Base-by-base conservation (phyloP, 1,140 invertebrate species). In the Brachionus sp. region DNA sequence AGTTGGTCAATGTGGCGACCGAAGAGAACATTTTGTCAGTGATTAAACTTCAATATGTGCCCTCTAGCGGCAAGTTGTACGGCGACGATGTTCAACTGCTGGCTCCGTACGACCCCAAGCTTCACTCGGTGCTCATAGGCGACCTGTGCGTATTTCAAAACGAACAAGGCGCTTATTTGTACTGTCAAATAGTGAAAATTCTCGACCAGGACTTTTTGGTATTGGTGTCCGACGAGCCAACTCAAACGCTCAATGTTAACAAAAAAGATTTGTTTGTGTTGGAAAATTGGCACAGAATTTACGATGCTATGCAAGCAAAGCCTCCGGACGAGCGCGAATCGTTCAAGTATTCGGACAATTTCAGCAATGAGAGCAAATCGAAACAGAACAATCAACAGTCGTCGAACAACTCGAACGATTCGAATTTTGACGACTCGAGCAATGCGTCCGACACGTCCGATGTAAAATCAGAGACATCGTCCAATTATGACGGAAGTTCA, bases 21-120 rank as follows among this genome's bases (percentile, higher is more conserved):
- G 82, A 83, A 53, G 82, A 83, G 23, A 83, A 83, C 50, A 83
- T 83, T 73, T 44, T 83, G 62, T 75, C 82, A 7, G 62, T 75
- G 33, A 50, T 83, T 19, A 83, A 83, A 33, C 39, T 83, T 10
- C 64, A 83, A 37, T 83, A 83, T 68, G 62, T 83, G 10, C 82
- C 82, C 12, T 70, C 66, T 12, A 39, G 37, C 23, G 82, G 82
- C 23, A 70, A 75, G 23, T 19, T 83, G 23, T 83, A 83, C 50
- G 82, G 82, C 23, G 82, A 83, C 42, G 82, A 83, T 35, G 39
- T 83, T 33, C 25, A 70, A 13, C 39, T 73, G 12, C 42, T 83
- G 25, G 57, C 62, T 12, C 66, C 23, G 1, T 83, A 19, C 35
- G 42, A 70, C 13, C 44, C 64, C 37, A 66, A 83, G 23, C 33